Evolutionary conservation across 2,888 invertebrate species (phyloP).

Genomic region (Cordilura impudica): DNA sequence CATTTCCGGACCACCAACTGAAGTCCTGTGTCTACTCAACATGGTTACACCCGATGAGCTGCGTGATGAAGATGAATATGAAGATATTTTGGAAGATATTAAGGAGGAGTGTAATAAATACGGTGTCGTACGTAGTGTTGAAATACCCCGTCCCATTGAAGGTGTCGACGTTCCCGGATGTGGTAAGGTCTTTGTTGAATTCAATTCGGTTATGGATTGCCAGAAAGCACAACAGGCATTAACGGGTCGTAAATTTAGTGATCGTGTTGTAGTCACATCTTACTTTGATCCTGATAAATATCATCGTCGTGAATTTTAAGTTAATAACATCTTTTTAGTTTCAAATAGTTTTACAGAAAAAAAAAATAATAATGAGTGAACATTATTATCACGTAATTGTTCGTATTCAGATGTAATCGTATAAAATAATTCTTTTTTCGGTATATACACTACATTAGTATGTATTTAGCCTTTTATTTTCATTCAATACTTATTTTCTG

Average conservation of each 20-base stretch:
- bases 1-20: conserved; percentile 93
- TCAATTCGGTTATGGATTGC: conserved; percentile 95
- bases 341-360: conserved; percentile 18
- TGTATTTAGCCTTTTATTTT: conserved; percentile 9
- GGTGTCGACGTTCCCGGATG: conserved; percentile 97
- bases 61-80: conserved; percentile 97
- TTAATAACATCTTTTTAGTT: conserved; percentile 23
- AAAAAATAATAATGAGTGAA: conserved; percentile 16
- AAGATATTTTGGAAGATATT: conserved; percentile 98
- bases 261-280: conserved; percentile 97
- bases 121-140: conserved; percentile 95
- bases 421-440: background rate
- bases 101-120: conserved; percentile 98
- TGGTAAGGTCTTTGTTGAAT: conserved; percentile 98
- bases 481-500: background rate
- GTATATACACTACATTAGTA: background rate
- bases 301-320: conserved; percentile 95
- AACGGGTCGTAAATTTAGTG: conserved; percentile 97
- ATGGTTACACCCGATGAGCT: conserved; percentile 98
- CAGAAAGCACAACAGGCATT: conserved; percentile 98
- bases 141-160: conserved; percentile 96
- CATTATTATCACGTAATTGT: conserved; percentile 24
- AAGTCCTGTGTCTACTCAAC: conserved; percentile 96
- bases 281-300: conserved; percentile 98
- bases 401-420: conserved; percentile 26